Base-by-base conservation (phyloP, 2,888 invertebrate genomes). In the Xestia c-nigrum region DNA sequence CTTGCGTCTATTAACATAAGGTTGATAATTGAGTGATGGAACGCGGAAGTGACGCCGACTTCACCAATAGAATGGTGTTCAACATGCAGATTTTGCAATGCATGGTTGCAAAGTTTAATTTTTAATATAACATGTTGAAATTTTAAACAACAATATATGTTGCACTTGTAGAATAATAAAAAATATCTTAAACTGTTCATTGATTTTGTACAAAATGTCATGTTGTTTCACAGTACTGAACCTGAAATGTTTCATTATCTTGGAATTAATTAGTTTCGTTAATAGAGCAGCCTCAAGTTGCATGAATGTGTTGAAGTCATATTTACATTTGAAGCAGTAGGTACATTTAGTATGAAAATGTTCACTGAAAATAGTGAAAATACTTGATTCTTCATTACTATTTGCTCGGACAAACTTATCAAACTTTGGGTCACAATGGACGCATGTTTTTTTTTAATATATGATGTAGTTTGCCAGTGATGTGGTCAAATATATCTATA, bases 81-180 rank as follows among this genome's bases (percentile, higher is more conserved):
- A 85, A 90, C 90, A 89, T 89, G 90, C 87, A 90, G 90, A 91
- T 90, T 92, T 91, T 88, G 85, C 88, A 89, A 89, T 88, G 87
- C 80, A 84, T 88, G 70, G 66, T 81, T 87, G 85, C 78, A 79
- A 69, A 50, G n/a, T 31, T 31, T 31, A 31, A 31, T 70, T 81
- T 75, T 65, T 57, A 14, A n/a, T 66, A 19, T n/a, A 50, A 9
- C 57, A 61, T 12, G 21, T 61, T 72, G 68, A 31, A 10, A 78
- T 76, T 75, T 57, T 59, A 16, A 52, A 64, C 16, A 68, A 67
- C 14, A 63, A 47, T 40, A 52, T 24, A 66, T 65, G 16, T 67
- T 65, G 21, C 59, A 73, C 46, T 64, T 66, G 19, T 59, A 43
- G 14, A 47, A 1, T 67, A 59, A 55, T 31, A 31, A 66, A 70